Base-by-base conservation (phyloP, 2,888 invertebrate species). In the Dendrolimus pini region DNA sequence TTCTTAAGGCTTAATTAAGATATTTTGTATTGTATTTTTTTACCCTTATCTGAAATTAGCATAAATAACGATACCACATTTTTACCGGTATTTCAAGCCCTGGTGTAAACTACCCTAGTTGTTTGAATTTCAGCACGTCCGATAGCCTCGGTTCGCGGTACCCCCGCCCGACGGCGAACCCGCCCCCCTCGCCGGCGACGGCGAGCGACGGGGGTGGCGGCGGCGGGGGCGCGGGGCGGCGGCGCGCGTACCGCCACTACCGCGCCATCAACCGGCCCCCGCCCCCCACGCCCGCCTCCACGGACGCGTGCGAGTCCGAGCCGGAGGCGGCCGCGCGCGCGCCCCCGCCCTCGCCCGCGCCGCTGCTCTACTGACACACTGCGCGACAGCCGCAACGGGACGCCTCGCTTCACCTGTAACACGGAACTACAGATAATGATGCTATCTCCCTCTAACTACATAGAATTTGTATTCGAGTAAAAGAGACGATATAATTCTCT, bases 281-380 rank as follows among this genome's bases (percentile, higher is more conserved):
- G 41, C 98, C 98, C 10, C 98, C 98, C 30, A 98, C 98, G 0
- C 98, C 97, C 77, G 97, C 97, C 66, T 98, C 98, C 52, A 98
- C 98, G 69, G 96, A 98, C 65, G 98, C 97, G 72, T 96, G 97
- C 80, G 97, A 97, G 82, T 96, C 96, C 41, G 97, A 97, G 78
- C 76, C 92, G 70, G 80, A 94, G 95, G 65, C 96, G 93, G 60
- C 96, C 94, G 60, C 96, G 94, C 56, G 96, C 94, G 80, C 97
- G 52, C 97, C 97, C 9, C 97, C 97, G 9, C 97, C 97, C 41
- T 96, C 97, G 54, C 97, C 97, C 14, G 96, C 96, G 14, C 94
- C 82, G 8, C 63, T 63, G 6, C 66, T 65, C 47, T 71, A 78
- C 71, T 77, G 67, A 65, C 57, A 41, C 55, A 53, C 52, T 13